These are phyloP conservation scores for Platyrinchus mystaceus DNA, from an alignment of 2,797 vertebrate genomes.

Conservation along the genomic window DNA sequence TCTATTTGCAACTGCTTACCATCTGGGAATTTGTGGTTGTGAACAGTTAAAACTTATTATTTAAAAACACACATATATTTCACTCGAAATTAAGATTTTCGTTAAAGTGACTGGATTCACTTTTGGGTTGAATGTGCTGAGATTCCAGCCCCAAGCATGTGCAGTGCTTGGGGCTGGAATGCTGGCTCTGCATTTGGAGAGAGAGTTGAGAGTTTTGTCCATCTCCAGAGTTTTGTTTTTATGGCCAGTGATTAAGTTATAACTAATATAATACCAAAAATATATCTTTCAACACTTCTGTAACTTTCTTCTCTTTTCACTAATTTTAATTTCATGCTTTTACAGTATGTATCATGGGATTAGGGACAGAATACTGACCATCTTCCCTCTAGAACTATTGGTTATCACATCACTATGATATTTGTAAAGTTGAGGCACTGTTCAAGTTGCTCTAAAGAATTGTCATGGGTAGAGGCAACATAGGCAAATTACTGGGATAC, in stretches of 20 bases:
- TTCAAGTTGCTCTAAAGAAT: not conserved
- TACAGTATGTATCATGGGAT: not conserved
- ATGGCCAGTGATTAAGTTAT: not conserved
- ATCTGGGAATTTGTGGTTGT: conserved; percentile 43
- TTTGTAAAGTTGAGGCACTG: not conserved
- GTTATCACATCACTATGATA: not conserved
- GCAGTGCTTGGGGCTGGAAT: not conserved
- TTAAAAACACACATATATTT: conserved; percentile 29
- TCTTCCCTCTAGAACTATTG: not conserved
- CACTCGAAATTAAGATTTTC: conserved; percentile 23
- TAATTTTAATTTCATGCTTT: not conserved
- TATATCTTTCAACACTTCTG: not conserved
- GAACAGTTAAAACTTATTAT: conserved; percentile 54
- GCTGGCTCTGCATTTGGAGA: not conserved
- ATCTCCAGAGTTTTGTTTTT: not conserved
- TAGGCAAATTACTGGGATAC: not conserved
- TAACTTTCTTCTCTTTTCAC: not conserved
- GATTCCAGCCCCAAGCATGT: not conserved
- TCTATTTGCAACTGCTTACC: not conserved
- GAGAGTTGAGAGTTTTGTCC: not conserved
- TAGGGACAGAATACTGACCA: not conserved
- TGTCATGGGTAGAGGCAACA: not conserved
- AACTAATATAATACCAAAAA: not conserved
- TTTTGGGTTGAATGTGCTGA: not conserved
- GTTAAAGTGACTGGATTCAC: not conserved